Base-by-base conservation (phyloP, 1,140 invertebrate genomes). In the Drosophila baimaii region DNA sequence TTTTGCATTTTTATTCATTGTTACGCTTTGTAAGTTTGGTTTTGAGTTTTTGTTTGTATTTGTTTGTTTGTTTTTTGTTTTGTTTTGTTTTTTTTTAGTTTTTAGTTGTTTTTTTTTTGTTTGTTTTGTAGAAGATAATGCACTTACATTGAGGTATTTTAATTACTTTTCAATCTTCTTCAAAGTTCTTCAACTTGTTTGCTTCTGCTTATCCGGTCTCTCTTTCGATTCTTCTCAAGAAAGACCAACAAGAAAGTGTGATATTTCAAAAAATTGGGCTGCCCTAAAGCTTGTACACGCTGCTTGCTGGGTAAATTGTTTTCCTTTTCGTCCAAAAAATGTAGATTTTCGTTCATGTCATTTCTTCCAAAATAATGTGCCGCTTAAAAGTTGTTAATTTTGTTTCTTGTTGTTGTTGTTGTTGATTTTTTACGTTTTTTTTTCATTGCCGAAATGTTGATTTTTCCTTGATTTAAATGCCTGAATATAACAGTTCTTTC, bases 141-240 rank as follows among this genome's bases (percentile, higher is more conserved):
- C 85, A 90, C 85, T 90, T 90, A 90, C 81, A 85, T 85, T 91
- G 79, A 91, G 83, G 90, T 82, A 82, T 91, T 85, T 88, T 72
- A 88, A 90, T 91, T 91, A 78, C 81, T 91, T 89, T 91, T 91
- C 81, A 91, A 85, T 89, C 79, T 89, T 89, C 85, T 76, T 85
- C 62, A 71, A 71, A 70, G 33, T 79, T 76, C 57, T 64, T 89
- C 64, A 41, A 80, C 63, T 61, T 57, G 65, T 73, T 63, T 84
- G 70, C 70, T 65, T 73, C 46, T 77, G 44, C 55, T 70, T 61
- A 39, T 72, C 33, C 65, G 43, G 31, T 39, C 56, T 44, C 27
- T 21, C 19, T 69, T 62, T 64, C 61, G 61, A 76, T 69, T 78
- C 17, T 63, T 44, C 63, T 19, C n/a, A 55, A 62, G 33, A 68